A percentile compares a stretch with the other conserved stretches of the same genome.
phyloP scores from a whole-genome alignment of 2,888 invertebrate genomes.

The Brachycybe producta region DNA sequence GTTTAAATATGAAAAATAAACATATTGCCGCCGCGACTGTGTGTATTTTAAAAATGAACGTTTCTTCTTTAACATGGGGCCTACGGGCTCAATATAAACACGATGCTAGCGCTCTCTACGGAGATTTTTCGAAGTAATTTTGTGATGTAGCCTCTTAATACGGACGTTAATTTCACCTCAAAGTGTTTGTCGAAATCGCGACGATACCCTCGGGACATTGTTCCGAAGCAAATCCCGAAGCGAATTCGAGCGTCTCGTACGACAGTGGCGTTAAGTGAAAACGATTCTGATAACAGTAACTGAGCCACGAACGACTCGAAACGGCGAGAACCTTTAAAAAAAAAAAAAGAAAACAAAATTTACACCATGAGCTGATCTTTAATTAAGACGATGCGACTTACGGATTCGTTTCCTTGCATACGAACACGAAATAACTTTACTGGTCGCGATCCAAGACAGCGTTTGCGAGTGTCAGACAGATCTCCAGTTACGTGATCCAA shows the following conservation, averaged over 20 bases:
- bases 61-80: no score
- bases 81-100: no score
- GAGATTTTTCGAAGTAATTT: no score
- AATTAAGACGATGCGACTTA: conserved; percentile 30
- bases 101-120: no score
- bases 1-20: no score
- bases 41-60: no score
- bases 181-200: conserved; percentile 93
- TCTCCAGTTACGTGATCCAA: conserved; percentile 58
- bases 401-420: conserved; percentile 93
- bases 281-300: conserved; percentile 92
- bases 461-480: conserved; percentile 88
- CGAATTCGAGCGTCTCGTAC: conserved; percentile 92
- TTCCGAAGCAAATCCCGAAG: conserved; percentile 85
- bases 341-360: neutral
- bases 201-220: conserved; percentile 99
- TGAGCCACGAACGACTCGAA: conserved; percentile 95
- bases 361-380: neutral
- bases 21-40: no score
- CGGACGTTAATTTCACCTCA: conserved; percentile 49
- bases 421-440: conserved; percentile 91
- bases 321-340: conserved; percentile 65
- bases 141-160: no score
- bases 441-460: conserved; percentile 89
- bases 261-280: conserved; percentile 91